A percentile compares a stretch with the other conserved stretches of the same genome.
Conservation (phyloP, 1,140 invertebrate species). For the Caenorhabditis brenneri region DNA sequence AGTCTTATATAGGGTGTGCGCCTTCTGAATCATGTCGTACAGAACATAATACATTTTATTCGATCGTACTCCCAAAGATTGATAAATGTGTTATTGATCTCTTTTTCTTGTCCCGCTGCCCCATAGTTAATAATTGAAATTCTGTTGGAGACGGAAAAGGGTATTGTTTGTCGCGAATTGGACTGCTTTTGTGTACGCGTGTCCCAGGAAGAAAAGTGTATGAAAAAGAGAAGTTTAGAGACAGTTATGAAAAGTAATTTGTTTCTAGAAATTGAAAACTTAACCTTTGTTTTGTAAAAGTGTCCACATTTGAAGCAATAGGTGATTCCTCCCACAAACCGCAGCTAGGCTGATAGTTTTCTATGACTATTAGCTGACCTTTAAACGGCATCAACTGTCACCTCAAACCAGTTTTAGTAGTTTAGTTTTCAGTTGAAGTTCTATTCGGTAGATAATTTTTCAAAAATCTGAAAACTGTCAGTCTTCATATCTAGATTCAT, state of each 20-base stretch:
- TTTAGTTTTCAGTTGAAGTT: too few species aligned
- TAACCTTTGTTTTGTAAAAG: conserved; percentile 22
- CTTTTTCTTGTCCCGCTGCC: neutral
- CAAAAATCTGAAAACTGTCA: too few species aligned
- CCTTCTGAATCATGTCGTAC: conserved; percentile 36
- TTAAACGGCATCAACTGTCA: neutral
- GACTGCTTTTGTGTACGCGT: conserved; percentile 2
- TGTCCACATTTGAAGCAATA: neutral
- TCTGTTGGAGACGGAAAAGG: neutral
- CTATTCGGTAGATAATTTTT: too few species aligned
- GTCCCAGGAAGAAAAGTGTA: neutral
- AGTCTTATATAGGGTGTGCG: conserved; percentile 29
- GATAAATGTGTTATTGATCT: conserved; percentile 39
- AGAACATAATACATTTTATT: conserved; percentile 43
- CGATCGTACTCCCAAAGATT: conserved; percentile 38
- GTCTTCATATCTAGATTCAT: too few species aligned
- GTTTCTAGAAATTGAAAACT: neutral
- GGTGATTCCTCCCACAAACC: neutral
- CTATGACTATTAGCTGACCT: neutral
- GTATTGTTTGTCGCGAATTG: neutral
- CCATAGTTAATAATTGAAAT: conserved; percentile 38
- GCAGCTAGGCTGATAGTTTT: neutral
- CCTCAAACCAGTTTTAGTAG: too few species aligned
- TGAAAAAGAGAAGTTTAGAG: neutral
- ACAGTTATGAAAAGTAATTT: neutral